A percentile compares a stretch with the other conserved stretches of the same genome.
Evolutionary conservation across 2,797 vertebrate genomes (phyloP).

Genomic region (Odontamblyopus lacepedii): DNA sequence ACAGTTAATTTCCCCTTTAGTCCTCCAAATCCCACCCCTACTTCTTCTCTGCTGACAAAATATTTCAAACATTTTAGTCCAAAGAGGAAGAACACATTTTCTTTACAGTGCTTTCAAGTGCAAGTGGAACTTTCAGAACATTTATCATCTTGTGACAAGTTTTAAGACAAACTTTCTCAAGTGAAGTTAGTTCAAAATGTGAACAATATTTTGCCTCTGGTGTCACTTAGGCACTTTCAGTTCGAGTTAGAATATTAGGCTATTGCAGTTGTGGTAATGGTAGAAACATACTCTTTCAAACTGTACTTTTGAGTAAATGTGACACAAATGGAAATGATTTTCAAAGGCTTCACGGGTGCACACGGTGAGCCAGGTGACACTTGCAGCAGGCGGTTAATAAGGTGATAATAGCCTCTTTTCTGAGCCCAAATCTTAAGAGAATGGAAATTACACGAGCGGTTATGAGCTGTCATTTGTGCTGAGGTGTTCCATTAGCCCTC

Average conservation of each 20-base stretch:
- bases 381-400: neutral
- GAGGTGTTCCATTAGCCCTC: neutral
- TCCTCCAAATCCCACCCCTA: too few species aligned
- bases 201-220: too few species aligned
- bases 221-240: neutral
- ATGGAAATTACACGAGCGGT: neutral
- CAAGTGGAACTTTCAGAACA: too few species aligned
- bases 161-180: too few species aligned
- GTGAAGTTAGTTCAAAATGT: too few species aligned
- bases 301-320: neutral
- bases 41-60: too few species aligned
- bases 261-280: neutral
- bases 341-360: neutral
- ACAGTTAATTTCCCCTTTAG: too few species aligned
- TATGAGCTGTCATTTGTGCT: neutral
- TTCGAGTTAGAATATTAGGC: neutral
- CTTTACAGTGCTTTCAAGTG: too few species aligned
- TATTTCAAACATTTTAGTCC: too few species aligned
- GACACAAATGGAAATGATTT: neutral
- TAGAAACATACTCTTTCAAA: neutral
- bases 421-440: neutral
- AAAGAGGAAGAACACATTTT: too few species aligned
- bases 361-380: neutral
- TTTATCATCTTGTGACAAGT: too few species aligned
- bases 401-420: conserved; percentile 2